phyloP scores from a whole-genome alignment of 2,113 vertebrate species.

The Mastomys coucha region DNA sequence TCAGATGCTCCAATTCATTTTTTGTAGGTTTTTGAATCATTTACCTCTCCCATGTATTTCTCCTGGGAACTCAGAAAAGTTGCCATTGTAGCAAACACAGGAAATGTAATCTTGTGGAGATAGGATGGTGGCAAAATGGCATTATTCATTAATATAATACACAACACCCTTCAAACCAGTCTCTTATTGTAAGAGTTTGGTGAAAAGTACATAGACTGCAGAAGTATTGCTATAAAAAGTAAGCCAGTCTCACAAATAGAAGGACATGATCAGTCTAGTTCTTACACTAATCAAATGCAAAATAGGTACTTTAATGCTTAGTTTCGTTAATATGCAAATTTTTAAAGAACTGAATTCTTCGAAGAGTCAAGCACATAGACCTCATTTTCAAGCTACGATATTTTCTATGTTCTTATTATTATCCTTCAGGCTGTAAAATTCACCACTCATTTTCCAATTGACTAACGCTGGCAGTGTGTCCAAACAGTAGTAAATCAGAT shows the following conservation, averaged over 20 bases:
- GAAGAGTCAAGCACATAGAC: not conserved
- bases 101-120: not conserved
- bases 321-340: not conserved
- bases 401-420: slow-evolving; percentile 18
- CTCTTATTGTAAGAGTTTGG: not conserved
- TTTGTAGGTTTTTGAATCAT: not conserved
- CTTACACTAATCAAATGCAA: not conserved
- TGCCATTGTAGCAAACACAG: not conserved
- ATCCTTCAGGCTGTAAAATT: slow-evolving; percentile 22
- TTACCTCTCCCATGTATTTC: not conserved
- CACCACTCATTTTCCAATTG: slow-evolving; percentile 64
- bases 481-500: slow-evolving; percentile 60
- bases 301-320: not conserved
- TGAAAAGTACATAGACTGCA: not conserved
- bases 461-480: slow-evolving; percentile 61
- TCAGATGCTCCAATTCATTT: not conserved
- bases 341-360: slow-evolving; percentile 27
- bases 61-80: slow-evolving; percentile 26
- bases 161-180: not conserved
- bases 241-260: not conserved
- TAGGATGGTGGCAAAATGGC: not conserved
- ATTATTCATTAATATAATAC: not conserved
- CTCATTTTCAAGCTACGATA: not conserved
- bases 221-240: not conserved
- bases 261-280: not conserved